Evolutionary conservation across 2,113 vertebrate genomes (phyloP), one percentile per base, ranked within the genome.

Genomic region (Colinus virginianus): DNA sequence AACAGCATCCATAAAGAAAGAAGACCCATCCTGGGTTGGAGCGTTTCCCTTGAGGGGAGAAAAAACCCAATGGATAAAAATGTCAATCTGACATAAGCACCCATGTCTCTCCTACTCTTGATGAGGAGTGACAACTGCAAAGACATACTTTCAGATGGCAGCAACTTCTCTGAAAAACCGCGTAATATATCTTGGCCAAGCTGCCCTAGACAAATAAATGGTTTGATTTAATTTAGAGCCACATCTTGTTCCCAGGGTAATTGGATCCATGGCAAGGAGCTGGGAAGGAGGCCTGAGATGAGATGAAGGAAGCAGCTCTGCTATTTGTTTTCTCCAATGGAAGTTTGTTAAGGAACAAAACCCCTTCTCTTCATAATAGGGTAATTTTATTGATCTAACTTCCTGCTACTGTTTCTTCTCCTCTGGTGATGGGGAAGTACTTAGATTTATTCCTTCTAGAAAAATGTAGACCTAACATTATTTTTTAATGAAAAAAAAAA

Each of bases 161-260:
- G 63, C 70, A 86, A 6, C 84, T 79, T 14, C 63, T 62, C 67
- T 63, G 53, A 26, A 79, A 82, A 89, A 69, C 48, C 58, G 1
- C 88, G 63, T 1, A 0, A 32, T 25, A 36, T 76, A 9, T 49
- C 78, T 59, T 45, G 78, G 78, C 71, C 48, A 78, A 82, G 70
- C 80, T 92, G 80, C 67, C 80, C 80, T 42, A 58, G 86, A 93
- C 90, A 88, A 95, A 93, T 89, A 86, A 78, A 80, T 17, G 7
- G 38, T 94, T 90, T 94, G 84, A 93, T 95, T 95, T 84, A 94
- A 96, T 94, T 95, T 93, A 87, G 96, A 94, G 84, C 38, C 90
- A 84, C 81, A 66, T 89, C 78, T 90, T 42, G 38, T 92, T 96
- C 89, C 94, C 87, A 88, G 90, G 55, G 88, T 66, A 96, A 96